A percentile compares a stretch with the other conserved stretches of the same genome.
These are phyloP conservation scores for Mamestra brassicae DNA, from an alignment of 2,888 invertebrate genomes.

Conservation along the genomic window DNA sequence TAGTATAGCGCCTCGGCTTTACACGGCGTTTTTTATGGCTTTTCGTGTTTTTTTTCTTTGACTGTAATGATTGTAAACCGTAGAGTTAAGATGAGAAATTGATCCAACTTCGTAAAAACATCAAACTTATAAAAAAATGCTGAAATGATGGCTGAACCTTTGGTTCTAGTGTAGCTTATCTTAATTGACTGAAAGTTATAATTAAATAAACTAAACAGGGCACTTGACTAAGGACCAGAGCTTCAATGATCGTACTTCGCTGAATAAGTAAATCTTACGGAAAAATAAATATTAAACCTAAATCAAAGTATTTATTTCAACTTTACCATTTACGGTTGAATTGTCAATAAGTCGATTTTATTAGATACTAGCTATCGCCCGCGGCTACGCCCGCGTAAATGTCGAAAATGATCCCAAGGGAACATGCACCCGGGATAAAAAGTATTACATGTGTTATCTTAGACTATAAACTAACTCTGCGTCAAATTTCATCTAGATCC, in stretches of 20 bases:
- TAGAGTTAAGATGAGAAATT: not conserved
- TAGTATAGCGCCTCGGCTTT: slow-evolving; percentile 10
- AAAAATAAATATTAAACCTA: too few relatives aligned
- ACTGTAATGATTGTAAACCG: not conserved
- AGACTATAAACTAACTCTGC: too few relatives aligned
- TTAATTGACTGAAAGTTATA: not conserved
- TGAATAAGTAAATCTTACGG: not conserved
- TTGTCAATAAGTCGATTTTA: too few relatives aligned
- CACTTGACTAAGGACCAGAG: not conserved
- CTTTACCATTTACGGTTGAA: too few relatives aligned
- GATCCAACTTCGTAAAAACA: not conserved
- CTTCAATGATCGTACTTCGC: not conserved
- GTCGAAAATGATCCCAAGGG: too few relatives aligned
- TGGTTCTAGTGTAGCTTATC: not conserved
- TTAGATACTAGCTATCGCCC: too few relatives aligned
- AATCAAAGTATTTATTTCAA: too few relatives aligned
- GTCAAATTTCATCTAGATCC: too few relatives aligned
- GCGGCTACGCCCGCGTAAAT: too few relatives aligned
- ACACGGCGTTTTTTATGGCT: not conserved
- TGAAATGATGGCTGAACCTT: not conserved
- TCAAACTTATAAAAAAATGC: not conserved
- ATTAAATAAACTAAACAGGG: not conserved
- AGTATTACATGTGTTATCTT: too few relatives aligned
- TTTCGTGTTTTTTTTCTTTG: not conserved
- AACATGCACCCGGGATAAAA: too few relatives aligned